Evolutionary conservation across 2,888 invertebrate genomes (phyloP).

Genomic region (Ectemnius lituratus): DNA sequence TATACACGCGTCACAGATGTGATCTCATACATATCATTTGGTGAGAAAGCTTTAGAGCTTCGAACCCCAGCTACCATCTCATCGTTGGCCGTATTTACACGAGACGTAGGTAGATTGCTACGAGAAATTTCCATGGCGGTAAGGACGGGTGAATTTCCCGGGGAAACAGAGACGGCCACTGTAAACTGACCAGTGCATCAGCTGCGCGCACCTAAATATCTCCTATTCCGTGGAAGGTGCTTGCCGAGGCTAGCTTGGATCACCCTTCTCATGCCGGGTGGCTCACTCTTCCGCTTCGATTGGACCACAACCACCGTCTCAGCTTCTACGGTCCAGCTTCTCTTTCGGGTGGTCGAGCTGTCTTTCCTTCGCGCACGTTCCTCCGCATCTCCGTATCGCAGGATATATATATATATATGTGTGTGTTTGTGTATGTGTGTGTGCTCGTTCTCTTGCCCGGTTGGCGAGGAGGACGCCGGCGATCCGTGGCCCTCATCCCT

Average conservation of each 20-base stretch:
- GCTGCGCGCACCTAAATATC: conserved; percentile 36
- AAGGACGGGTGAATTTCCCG: conserved; percentile 22
- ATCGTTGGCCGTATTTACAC: neutral
- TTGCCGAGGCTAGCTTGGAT: conserved; percentile 35
- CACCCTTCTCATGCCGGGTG: conserved; percentile 35
- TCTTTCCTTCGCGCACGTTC: conserved; percentile 11
- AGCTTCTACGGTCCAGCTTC: conserved; percentile 18
- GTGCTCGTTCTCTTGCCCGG: neutral
- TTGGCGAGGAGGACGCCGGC: conserved; percentile 24
- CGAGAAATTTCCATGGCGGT: neutral
- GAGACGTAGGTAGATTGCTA: neutral
- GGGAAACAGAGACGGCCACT: conserved; percentile 20
- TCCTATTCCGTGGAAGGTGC: conserved; percentile 43
- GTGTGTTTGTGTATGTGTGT: no score
- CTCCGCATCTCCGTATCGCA: conserved; percentile 3
- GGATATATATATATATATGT: no score
- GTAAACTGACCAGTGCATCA: conserved; percentile 47
- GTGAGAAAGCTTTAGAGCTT: neutral
- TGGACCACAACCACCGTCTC: conserved; percentile 24
- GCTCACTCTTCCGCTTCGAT: conserved; percentile 38
- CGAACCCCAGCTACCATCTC: neutral
- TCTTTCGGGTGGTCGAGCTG: neutral
- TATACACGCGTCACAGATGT: neutral
- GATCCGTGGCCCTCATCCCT: conserved; percentile 42
- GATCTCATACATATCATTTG: neutral